Evolutionary conservation across 2,888 invertebrate species (phyloP), one percentile per base, ranked within the genome.

Genomic region (Euphydryas editha): DNA sequence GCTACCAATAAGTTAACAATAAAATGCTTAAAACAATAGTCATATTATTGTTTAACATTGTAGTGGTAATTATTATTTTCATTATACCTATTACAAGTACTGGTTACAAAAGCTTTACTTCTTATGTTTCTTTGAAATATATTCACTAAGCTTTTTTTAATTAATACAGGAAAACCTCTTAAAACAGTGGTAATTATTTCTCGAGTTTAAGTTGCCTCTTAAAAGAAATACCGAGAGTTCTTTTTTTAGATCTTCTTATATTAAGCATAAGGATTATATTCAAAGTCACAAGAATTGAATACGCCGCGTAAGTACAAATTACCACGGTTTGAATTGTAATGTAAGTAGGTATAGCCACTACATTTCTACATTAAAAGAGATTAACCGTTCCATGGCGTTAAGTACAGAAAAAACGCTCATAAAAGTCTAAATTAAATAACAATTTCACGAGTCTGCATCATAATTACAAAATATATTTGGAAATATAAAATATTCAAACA

Each of bases 311-410:
- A 8, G 30, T 30, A 30, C 18, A 30, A 37, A 46, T 42, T 55
- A 30, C 24, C 51, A 57, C 46, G 44, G 44, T 49, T 18, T 39
- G 62, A 73, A 74, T 73, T 72, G 69, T 70, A n/a, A 69, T 65
- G 69, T 67, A 71, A 71, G 71, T 39, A 71, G 70, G 71, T 39
- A 55, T 62, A 61, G 59, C 70, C 72, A 69, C 68, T 57, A 51
- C 49, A 59, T 60, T 68, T 56, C 66, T 62, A 64, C 73, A 73
- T 75, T 73, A 72, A 71, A 66, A 66, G 69, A 71, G 71, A 73
- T 74, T 73, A 75, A 74, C 74, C 15, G 42, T 44, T 15, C n/a
- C 42, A 15, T n/a, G 15, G 42, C n/a, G n/a, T 44, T 15, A 44
- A 13, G 42, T 15, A 44, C 42, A 44, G 5, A 44, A n/a, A 44